Percentiles rank a stretch among this genome's conserved stretches.
These are phyloP conservation scores for Antheraea mylitta DNA, from an alignment of 1,140 invertebrate genomes.

Conservation along the genomic window DNA sequence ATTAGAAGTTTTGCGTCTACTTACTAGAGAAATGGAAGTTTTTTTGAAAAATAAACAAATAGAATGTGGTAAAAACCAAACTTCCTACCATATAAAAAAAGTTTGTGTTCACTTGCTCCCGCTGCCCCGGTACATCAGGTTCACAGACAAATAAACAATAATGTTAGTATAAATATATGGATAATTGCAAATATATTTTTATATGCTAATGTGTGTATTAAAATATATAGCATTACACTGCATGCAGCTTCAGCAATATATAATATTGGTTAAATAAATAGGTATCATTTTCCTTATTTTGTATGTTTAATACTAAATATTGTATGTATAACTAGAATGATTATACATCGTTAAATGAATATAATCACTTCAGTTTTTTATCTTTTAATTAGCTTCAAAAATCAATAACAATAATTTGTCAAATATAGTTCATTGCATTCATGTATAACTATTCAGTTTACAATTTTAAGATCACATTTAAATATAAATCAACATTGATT, in stretches of 20 bases:
- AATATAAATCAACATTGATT: too few relatives aligned
- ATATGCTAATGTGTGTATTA: too few relatives aligned
- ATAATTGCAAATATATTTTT: background rate
- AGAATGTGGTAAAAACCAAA: constrained; percentile 46
- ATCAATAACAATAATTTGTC: too few relatives aligned
- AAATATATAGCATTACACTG: background rate
- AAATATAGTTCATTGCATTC: too few relatives aligned
- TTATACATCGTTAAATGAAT: background rate
- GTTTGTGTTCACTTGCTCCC: constrained; percentile 70
- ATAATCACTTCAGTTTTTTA: background rate
- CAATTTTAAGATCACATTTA: too few relatives aligned
- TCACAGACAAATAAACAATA: constrained; percentile 63
- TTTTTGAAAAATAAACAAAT: constrained; percentile 29
- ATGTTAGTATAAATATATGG: constrained; percentile 47
- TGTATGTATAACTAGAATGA: too few relatives aligned
- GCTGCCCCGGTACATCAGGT: constrained; percentile 59
- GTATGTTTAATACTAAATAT: too few relatives aligned
- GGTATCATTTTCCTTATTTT: too few relatives aligned
- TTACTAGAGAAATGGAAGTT: constrained; percentile 6
- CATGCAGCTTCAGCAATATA: background rate
- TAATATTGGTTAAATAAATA: too few relatives aligned
- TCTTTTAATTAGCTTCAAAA: too few relatives aligned
- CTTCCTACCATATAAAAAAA: constrained; percentile 71
- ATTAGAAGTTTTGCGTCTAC: constrained; percentile 5
- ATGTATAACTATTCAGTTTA: too few relatives aligned